phyloP scores from a whole-genome alignment of 2,888 invertebrate species.

The Acanthopleura granulata region DNA sequence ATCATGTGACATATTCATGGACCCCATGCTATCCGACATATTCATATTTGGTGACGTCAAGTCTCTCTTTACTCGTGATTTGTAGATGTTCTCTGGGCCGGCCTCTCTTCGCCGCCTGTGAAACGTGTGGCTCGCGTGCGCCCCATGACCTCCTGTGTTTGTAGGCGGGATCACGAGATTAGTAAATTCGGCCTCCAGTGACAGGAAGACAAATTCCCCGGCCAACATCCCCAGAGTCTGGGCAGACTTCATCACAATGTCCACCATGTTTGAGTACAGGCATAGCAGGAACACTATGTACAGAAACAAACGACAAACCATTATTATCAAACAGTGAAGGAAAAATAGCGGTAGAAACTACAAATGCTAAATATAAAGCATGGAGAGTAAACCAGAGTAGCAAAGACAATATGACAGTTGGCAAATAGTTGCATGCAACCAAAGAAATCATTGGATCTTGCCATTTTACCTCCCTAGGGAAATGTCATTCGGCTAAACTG shows the following conservation, averaged over 20 bases:
- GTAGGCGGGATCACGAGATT: too few relatives aligned
- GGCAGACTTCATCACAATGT: background rate
- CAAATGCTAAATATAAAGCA: too few relatives aligned
- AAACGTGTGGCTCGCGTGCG: background rate
- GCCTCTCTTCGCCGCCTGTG: background rate
- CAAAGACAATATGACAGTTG: too few relatives aligned
- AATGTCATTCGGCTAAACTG: too few relatives aligned
- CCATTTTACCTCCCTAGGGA: too few relatives aligned
- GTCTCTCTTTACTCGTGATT: background rate
- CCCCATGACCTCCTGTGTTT: background rate
- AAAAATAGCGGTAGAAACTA: too few relatives aligned
- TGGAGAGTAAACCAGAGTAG: too few relatives aligned
- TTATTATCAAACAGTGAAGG: too few relatives aligned
- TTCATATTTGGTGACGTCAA: background rate
- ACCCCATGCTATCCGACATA: background rate
- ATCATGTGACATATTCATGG: background rate
- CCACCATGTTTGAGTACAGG: background rate
- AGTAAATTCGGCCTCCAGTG: background rate
- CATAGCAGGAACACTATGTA: background rate
- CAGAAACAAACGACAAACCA: too few relatives aligned
- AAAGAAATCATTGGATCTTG: too few relatives aligned
- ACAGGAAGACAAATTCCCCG: background rate
- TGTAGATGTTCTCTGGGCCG: too few relatives aligned
- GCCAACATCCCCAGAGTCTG: background rate
- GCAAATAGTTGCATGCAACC: too few relatives aligned